Percentiles rank a stretch among this genome's conserved stretches.
Conservation (phyloP, 2,888 invertebrate genomes). For the Galerucella nymphaeae region DNA sequence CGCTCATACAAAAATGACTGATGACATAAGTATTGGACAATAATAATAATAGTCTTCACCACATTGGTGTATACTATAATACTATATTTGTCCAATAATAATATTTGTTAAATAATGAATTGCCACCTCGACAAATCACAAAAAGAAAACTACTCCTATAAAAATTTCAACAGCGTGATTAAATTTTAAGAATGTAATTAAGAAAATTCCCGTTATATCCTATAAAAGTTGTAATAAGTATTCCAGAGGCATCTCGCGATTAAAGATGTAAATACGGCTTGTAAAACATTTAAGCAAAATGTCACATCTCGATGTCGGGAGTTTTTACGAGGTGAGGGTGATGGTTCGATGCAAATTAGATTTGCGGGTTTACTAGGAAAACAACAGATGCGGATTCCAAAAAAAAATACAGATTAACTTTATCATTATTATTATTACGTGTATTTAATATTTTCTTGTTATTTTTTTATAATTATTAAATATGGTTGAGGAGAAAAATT, state of each 20-base stretch:
- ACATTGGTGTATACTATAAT: too few species aligned
- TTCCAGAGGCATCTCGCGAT: constrained; percentile 28
- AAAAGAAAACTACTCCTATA: background rate
- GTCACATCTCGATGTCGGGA: constrained; percentile 46
- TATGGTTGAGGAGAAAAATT: too few species aligned
- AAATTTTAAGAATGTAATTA: constrained; percentile 5
- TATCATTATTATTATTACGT: too few species aligned
- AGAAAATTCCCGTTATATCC: constrained; percentile 7
- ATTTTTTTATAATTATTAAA: too few species aligned
- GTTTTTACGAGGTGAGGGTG: constrained; percentile 40
- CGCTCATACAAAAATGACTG: too few species aligned
- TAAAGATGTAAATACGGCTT: constrained; percentile 32
- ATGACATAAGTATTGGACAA: too few species aligned
- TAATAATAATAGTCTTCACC: too few species aligned
- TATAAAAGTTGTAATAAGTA: constrained; percentile 22
- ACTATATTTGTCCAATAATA: too few species aligned
- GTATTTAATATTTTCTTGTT: too few species aligned
- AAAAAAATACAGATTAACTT: background rate
- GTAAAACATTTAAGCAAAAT: constrained; percentile 43
- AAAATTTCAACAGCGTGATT: background rate
- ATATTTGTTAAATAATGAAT: too few species aligned
- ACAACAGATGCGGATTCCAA: background rate
- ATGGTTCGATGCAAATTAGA: constrained; percentile 57
- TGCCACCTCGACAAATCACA: background rate
- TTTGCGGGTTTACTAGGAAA: constrained; percentile 43